Evolutionary conservation across 2,113 vertebrate species (phyloP).

Genomic region (Nycticorax nycticorax): DNA sequence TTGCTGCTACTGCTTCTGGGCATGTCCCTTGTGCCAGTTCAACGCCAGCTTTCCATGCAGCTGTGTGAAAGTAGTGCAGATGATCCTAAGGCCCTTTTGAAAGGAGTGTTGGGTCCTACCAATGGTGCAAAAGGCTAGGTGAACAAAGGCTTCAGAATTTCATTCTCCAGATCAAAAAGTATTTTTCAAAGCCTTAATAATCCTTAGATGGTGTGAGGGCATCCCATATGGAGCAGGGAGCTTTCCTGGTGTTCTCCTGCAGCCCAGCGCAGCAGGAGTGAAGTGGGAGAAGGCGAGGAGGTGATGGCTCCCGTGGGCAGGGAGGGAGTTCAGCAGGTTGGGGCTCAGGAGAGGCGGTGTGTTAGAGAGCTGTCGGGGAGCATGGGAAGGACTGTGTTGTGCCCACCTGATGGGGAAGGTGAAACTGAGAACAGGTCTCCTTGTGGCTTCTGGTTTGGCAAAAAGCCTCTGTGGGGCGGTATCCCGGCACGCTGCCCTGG

Average conservation of each 20-base stretch:
- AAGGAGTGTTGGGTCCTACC: constrained; percentile 20
- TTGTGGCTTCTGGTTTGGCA: background rate
- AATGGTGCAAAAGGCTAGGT: background rate
- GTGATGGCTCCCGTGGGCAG: background rate
- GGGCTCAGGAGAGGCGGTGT: background rate
- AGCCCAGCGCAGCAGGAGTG: background rate
- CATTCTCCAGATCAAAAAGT: background rate
- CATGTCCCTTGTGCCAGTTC: constrained; percentile 11
- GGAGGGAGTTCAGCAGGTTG: background rate
- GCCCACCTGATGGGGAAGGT: background rate
- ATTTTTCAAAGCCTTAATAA: constrained; percentile 20
- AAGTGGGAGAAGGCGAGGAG: background rate
- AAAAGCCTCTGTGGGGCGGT: background rate
- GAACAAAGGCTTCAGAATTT: background rate
- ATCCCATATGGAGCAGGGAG: background rate
- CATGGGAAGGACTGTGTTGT: background rate
- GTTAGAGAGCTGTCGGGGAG: background rate
- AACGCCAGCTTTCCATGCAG: background rate
- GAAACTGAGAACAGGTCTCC: background rate
- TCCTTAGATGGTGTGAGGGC: background rate
- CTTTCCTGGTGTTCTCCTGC: background rate
- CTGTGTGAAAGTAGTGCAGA: background rate
- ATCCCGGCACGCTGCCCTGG: background rate
- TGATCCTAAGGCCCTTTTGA: background rate
- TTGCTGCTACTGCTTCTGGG: constrained; percentile 70